A percentile compares a stretch with the other conserved stretches of the same genome.
Conservation (phyloP, 2,113 vertebrate genomes). For the Heteronetta atricapilla region DNA sequence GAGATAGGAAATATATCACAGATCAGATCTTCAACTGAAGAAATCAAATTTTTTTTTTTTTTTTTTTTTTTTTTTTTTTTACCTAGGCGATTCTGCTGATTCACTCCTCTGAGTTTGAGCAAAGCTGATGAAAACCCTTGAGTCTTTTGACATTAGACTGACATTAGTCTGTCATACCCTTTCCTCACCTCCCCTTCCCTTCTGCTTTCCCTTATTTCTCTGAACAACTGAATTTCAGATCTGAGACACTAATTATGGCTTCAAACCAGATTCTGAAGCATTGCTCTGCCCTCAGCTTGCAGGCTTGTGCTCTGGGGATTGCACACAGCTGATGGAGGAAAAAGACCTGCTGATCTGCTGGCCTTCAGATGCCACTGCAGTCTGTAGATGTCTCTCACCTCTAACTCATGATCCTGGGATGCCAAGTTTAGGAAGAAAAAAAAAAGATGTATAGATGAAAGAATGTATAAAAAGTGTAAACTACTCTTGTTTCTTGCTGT, state of each 20-base stretch:
- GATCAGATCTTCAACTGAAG: neutral
- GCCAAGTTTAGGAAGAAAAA: neutral
- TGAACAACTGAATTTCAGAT: neutral
- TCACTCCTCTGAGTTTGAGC: neutral
- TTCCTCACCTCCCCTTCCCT: neutral
- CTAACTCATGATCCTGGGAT: neutral
- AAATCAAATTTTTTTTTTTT: neutral
- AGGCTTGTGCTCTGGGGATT: neutral
- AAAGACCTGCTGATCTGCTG: neutral
- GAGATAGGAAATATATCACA: neutral
- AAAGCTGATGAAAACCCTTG: neutral
- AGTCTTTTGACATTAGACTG: neutral
- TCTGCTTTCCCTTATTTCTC: neutral
- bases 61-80: neutral
- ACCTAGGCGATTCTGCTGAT: neutral
- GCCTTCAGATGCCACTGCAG: neutral
- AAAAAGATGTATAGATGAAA: neutral
- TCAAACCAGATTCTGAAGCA: neutral
- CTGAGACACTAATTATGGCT: neutral
- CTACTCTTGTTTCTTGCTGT: neutral
- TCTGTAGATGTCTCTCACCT: neutral
- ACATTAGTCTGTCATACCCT: neutral
- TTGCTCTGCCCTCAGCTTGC: neutral
- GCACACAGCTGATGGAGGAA: neutral
- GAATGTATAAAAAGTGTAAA: neutral